Base-by-base conservation (phyloP, 2,113 vertebrate species). In the Todiramphus saurophagus region DNA sequence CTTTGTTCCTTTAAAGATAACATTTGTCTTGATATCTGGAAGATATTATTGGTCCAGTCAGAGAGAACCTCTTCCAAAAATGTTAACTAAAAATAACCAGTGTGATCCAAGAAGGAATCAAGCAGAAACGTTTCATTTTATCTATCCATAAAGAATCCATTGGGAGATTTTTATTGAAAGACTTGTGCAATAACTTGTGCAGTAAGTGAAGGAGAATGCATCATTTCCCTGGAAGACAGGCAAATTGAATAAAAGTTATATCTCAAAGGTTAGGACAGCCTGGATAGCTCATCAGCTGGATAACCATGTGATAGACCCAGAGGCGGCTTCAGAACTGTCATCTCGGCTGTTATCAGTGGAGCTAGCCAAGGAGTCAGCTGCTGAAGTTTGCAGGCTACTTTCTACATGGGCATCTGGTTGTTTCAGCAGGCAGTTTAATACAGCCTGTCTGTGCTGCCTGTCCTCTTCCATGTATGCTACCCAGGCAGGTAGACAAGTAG, bases 321-420 rank as follows among this genome's bases (percentile, higher is more conserved):
- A 85, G 97, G 97, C 97, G 75, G 27, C 93, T 95, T 85, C 86
- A 86, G 94, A 93, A 56, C 81, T 97, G 95, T 86, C 90, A 67
- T 89, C 95, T 93, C 92, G 55, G 93, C 94, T 94, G 28, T 69
- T 93, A 39, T 56, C 78, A 77, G 80, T 62, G 35, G 35, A 59
- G 9, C 13, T 72, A 70, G 88, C 89, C 83, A 67, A 84, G 83
- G 77, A 98, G 88, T 70, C 75, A 92, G 90, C 87, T 89, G 91
- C 81, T 93, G 75, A 80, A 92, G 73, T 8, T 21, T 96, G 91
- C 85, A 90, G 89, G 75, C 91, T 95, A 75, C 80, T 63, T 96
- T 95, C 84, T 72, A 3, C 46, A 27, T 1, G 51, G 83, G 60
- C 93, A 96, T 93, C 84, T 94, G 94, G 93, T 80, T 91, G 75